These are phyloP conservation scores for Philaenus spumarius DNA, from an alignment of 1,140 invertebrate genomes.

Conservation along the genomic window DNA sequence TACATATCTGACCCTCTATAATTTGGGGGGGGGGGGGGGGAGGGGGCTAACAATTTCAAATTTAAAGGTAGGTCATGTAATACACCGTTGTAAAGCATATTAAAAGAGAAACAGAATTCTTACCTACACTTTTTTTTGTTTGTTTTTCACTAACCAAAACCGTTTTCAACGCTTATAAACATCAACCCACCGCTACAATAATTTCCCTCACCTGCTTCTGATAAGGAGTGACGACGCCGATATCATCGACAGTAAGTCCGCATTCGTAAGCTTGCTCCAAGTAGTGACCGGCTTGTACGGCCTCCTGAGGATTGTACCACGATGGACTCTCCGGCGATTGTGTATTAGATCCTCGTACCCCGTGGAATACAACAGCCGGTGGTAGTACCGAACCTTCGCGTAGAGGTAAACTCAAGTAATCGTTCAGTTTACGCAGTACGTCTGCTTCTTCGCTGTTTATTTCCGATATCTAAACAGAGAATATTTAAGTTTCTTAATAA, in stretches of 20 bases:
- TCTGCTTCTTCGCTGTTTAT: slow-evolving; percentile 34
- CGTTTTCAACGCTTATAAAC: no score
- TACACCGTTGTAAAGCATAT: no score
- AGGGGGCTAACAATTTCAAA: no score
- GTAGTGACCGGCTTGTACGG: slow-evolving; percentile 58
- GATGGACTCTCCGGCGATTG: slow-evolving; percentile 71
- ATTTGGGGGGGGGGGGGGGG: no score
- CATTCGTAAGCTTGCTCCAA: slow-evolving; percentile 54
- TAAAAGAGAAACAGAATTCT: no score
- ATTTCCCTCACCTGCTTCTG: slow-evolving; percentile 75
- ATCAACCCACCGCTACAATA: no score
- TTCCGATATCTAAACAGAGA: background rate
- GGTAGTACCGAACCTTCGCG: slow-evolving; percentile 35
- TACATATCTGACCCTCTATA: no score
- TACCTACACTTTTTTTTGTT: no score
- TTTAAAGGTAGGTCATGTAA: no score
- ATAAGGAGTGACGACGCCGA: slow-evolving; percentile 93
- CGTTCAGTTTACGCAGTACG: slow-evolving; percentile 31
- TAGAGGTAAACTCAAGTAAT: slow-evolving; percentile 34
- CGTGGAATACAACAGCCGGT: slow-evolving; percentile 69
- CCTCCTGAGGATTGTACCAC: slow-evolving; percentile 87
- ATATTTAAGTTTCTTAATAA: no score
- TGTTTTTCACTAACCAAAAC: no score
- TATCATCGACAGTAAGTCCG: slow-evolving; percentile 57
- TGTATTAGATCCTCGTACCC: slow-evolving; percentile 66